phyloP scores from a whole-genome alignment of 64 coral and sea anemone species.

The Acropora tenuis region DNA sequence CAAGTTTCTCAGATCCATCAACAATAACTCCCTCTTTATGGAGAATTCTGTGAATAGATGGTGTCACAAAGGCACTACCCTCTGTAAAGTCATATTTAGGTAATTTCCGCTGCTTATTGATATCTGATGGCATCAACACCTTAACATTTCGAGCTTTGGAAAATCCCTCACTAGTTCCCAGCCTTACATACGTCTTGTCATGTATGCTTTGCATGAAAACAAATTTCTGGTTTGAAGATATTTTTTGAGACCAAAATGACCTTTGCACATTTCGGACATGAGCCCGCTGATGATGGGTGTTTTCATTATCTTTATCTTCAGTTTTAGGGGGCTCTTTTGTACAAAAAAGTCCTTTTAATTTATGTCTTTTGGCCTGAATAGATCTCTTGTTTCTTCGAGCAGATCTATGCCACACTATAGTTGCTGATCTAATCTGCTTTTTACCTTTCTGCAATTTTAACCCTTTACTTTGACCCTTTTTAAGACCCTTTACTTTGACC shows the following conservation, averaged over 20 bases:
- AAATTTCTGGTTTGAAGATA: not conserved
- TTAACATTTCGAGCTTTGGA: not conserved
- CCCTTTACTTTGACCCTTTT: no score
- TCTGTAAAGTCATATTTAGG: constrained; percentile 57
- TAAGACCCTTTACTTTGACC: not conserved
- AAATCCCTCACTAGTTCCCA: not conserved
- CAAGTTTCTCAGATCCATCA: constrained; percentile 29
- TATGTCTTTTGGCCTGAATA: constrained; percentile 47
- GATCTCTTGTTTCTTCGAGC: constrained; percentile 19
- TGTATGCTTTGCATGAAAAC: not conserved
- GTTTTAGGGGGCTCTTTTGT: constrained; percentile 44
- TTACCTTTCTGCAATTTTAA: constrained; percentile 8
- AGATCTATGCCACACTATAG: constrained; percentile 24
- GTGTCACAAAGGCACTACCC: constrained; percentile 36
- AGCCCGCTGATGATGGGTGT: not conserved
- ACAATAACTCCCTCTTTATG: constrained; percentile 34
- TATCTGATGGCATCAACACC: not conserved
- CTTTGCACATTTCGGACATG: constrained; percentile 19
- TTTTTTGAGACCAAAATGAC: constrained; percentile 25
- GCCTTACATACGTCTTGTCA: not conserved
- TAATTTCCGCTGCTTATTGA: not conserved
- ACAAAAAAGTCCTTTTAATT: constrained; percentile 28
- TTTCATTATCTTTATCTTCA: not conserved
- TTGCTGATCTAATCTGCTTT: constrained; percentile 18
- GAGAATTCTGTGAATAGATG: constrained; percentile 6